phyloP scores from a whole-genome alignment of 2,113 vertebrate genomes.

The Rhizomys pruinosus region DNA sequence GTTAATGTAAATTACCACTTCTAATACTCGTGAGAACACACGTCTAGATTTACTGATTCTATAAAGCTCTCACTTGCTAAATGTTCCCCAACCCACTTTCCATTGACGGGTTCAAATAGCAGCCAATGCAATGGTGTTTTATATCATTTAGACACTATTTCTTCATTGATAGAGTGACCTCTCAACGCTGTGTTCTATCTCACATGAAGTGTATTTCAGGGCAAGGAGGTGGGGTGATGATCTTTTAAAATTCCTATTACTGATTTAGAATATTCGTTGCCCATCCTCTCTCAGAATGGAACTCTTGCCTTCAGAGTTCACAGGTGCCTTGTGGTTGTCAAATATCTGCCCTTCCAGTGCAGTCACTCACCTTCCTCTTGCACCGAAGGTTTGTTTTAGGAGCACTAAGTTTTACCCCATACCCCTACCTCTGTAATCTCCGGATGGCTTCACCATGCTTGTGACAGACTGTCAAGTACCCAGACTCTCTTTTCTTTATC shows the following conservation, averaged over 20 bases:
- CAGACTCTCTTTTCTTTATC: background rate
- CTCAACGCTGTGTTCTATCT: background rate
- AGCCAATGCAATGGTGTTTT: background rate
- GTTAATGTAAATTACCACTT: background rate
- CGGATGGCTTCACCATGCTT: background rate
- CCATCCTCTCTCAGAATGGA: background rate
- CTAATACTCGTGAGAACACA: background rate
- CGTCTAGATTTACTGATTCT: background rate
- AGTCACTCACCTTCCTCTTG: too few species aligned
- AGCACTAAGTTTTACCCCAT: background rate
- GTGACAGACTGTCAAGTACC: background rate
- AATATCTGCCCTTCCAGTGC: background rate
- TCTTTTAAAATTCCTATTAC: background rate
- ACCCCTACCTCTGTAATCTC: background rate
- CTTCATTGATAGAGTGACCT: background rate
- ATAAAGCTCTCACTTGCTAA: background rate
- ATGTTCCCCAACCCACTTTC: slow-evolving; percentile 9
- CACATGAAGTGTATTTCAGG: background rate
- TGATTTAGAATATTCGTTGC: background rate
- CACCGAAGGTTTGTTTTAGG: background rate
- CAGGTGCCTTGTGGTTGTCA: background rate
- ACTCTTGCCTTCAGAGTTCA: background rate
- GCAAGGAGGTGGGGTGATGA: background rate
- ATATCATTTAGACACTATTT: background rate
- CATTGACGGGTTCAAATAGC: background rate